Evolutionary conservation across 2,797 vertebrate species (phyloP), one percentile per base, ranked within the genome.

Genomic region (Phataginus tetradactyla): DNA sequence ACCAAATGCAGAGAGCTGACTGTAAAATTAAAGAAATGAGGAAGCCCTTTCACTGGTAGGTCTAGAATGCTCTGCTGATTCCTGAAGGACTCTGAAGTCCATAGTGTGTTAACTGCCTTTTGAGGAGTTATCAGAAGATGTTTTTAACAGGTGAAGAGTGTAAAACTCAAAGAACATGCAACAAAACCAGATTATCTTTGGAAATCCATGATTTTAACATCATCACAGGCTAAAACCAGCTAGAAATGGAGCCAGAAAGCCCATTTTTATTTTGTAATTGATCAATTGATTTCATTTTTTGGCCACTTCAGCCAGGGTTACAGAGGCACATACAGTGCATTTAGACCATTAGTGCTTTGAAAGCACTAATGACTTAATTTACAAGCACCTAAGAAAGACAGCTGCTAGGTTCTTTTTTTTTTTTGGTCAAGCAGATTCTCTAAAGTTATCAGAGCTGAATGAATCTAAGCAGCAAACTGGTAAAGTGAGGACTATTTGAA

Each of bases 241-340:
- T 95, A 64, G 59, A 93, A 92, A 86, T 83, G 51, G 68, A 97
- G 27, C 69, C 39, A 83, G 49, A n/a, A 37, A 39, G 34, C 51
- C 71, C 86, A 90, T 90, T 87, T 94, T 88, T 90, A 71, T 92
- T 85, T 92, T 96, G 78, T 94, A 95, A 93, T 90, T 93, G 63
- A 96, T 74, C 23, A 74, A 53, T 59, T 45, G 68, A 86, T 92
- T 93, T 34, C 49, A 79, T 74, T 92, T 96, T 79, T 80, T 17
- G 29, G 29, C 77, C n/a, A 79, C 57, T 95, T 94, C 42, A 75
- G 18, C 61, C 64, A 37, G 34, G 51, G 71, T 78, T 94, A 80
- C 49, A 79, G n/a, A 51, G 71, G 39, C 66, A 83, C 34, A 63
- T n/a, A 83, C 72, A 92, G 57, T 49, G 25, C 57, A 64, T 39